Evolutionary conservation across 1,140 invertebrate species (phyloP), one percentile per base, ranked within the genome.

Genomic region (Aphis craccivora): DNA sequence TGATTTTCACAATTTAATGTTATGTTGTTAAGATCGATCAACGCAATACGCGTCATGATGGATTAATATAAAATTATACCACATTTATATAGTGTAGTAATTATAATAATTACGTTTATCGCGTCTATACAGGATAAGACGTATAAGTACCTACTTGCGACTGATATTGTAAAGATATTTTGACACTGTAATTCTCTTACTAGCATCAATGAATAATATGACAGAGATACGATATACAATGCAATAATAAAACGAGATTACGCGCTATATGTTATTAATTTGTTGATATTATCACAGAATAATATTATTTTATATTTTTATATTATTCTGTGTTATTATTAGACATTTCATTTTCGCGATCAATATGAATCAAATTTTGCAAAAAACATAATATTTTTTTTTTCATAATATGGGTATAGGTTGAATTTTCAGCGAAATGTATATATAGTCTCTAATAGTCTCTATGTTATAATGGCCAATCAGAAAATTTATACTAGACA

Each of bases 341-440:
- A n/a, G 60, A 67, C 5, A 18, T 30, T 18, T 67, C 8, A 67
- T n/a, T n/a, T n/a, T n/a, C 60, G 30, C 9, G 60, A n/a, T 67
- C 30, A 3, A n/a, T n/a, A 11, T 7, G 30, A n/a, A 67, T 4
- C 30, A 2, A 3, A 4, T 30, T 0, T n/a, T 22, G 0, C 30
- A 67, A 67, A 67, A 67, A 67, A 67, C 2, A n/a, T n/a, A 14
- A 67, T n/a, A n/a, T 67, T 67, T 67, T n/a, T 67, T 11, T 0
- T 11, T 9, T 48, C 18, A 14, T 48, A 48, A 18, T n/a, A 48
- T 51, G 3, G 1, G 2, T 51, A 55, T n/a, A 14, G 60, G 14
- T 5, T 18, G 8, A n/a, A 8, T 60, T 8, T 67, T 67, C 60
- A 18, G n/a, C 30, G 2, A n/a, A 67, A n/a, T 18, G 18, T n/a